These are phyloP conservation scores for Nycticebus coucang DNA, from an alignment of 2,113 vertebrate genomes.

Conservation along the genomic window DNA sequence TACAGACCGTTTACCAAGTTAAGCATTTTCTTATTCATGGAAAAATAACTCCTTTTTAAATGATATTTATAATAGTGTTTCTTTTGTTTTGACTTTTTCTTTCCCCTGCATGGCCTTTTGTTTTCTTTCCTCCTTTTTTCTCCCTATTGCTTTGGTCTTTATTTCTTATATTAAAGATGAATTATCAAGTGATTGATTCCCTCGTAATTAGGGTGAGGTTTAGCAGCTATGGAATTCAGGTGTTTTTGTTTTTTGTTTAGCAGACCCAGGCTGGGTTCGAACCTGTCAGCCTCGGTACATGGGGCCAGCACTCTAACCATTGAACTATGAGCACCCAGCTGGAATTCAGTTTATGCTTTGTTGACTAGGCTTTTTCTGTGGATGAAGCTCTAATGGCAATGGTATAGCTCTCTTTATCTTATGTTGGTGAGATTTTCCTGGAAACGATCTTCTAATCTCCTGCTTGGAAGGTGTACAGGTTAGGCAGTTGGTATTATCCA, in stretches of 20 bases:
- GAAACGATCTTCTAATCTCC: neutral
- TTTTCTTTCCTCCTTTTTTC: neutral
- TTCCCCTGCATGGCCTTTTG: neutral
- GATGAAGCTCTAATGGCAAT: neutral
- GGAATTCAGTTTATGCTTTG: no score
- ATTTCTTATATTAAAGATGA: constrained; percentile 19
- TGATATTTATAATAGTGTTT: neutral
- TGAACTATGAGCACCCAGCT: no score
- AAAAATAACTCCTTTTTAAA: neutral
- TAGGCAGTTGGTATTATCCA: neutral
- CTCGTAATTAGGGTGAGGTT: neutral
- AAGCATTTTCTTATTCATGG: neutral
- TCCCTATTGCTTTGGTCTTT: neutral
- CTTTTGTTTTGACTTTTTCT: neutral
- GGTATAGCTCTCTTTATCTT: neutral
- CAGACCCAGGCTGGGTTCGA: no score
- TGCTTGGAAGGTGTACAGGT: neutral
- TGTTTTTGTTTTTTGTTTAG: no score
- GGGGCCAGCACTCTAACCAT: no score
- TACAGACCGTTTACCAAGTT: no score
- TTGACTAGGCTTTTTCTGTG: neutral
- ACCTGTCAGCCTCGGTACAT: no score
- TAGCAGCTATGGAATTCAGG: no score
- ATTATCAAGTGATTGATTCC: neutral
- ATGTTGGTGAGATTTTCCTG: neutral